Base-by-base conservation (phyloP, 1,140 invertebrate species). In the Drosophila pruinosa region DNA sequence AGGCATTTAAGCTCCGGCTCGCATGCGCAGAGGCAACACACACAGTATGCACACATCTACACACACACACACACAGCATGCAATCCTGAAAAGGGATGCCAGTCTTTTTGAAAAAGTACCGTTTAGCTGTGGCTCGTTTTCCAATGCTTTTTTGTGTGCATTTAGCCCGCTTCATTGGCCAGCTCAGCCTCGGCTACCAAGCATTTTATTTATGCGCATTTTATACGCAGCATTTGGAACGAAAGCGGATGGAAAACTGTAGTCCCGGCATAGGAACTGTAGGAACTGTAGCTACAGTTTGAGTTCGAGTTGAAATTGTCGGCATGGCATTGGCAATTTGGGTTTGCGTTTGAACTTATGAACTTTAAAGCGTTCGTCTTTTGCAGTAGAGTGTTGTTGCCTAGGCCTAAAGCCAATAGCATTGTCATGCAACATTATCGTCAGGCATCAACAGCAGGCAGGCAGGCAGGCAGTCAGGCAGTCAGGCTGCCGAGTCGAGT, bases 171-270 rank as follows among this genome's bases (percentile, higher is more conserved):
- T 24, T 43, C 19, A 64, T 56, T 48, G 53, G 31, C 31, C 31
- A 12, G 26, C 26, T 28, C 26, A 7, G 26, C 26, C 5, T 4
- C 26, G 43, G 50, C 39, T 69, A 50, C 24, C 43, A 57, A 72
- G 39, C 48, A 59, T 61, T 76, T 76, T 79, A 79, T 79, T 79
- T 79, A 79, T 79, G 76, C 75, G 76, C 76, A 78, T 78, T 77
- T 78, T 74, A 74, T 77, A 73, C 75, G 74, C 74, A 69, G 61
- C 63, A 69, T 78, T 78, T 78, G 75, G 26, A 76, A 62, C 56
- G 72, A 61, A 43, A 54, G 8, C 19, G 14, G 8, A 24, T 14
- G 12, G 14, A 0, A 0, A 22, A 14, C 22, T 43, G 39, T n/a
- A 19, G 10, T 34, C 15, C 21, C 24, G 58, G 58, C 43, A 61